Percentiles rank a stretch among this genome's conserved stretches.
phyloP scores from a whole-genome alignment of 2,888 invertebrate species.

The Acanthosepion lycidas region DNA sequence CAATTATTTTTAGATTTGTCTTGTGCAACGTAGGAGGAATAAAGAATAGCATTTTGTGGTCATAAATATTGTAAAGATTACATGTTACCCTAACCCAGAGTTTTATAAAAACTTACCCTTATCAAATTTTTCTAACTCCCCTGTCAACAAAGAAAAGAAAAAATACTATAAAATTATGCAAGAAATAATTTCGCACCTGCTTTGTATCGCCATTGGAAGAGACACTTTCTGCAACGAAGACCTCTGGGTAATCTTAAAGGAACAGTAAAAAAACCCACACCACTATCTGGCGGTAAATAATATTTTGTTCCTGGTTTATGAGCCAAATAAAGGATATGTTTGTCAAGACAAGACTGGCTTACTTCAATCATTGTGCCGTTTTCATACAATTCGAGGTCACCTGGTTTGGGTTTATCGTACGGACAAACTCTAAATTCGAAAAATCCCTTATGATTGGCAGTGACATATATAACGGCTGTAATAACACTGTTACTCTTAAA shows the following conservation, averaged over 20 bases:
- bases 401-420: constrained; percentile 54
- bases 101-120: too few species aligned
- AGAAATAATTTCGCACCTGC: constrained; percentile 49
- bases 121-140: too few species aligned
- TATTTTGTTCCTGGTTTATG: constrained; percentile 52
- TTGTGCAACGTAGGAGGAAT: too few species aligned
- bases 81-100: too few species aligned
- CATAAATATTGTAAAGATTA: too few species aligned
- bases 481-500: constrained; percentile 55
- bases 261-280: constrained; percentile 50
- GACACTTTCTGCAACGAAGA: constrained; percentile 50
- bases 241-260: constrained; percentile 50
- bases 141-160: too few species aligned
- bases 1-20: too few species aligned
- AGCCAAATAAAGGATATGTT: constrained; percentile 53
- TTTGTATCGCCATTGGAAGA: constrained; percentile 53
- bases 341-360: constrained; percentile 56
- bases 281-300: constrained; percentile 52
- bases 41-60: too few species aligned
- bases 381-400: constrained; percentile 54
- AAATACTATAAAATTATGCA: neutral
- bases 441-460: constrained; percentile 59
- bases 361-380: constrained; percentile 56
- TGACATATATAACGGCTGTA: constrained; percentile 53
- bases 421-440: constrained; percentile 57